Base-by-base conservation (phyloP, 1,140 invertebrate genomes). In the Hetaerina americana region DNA sequence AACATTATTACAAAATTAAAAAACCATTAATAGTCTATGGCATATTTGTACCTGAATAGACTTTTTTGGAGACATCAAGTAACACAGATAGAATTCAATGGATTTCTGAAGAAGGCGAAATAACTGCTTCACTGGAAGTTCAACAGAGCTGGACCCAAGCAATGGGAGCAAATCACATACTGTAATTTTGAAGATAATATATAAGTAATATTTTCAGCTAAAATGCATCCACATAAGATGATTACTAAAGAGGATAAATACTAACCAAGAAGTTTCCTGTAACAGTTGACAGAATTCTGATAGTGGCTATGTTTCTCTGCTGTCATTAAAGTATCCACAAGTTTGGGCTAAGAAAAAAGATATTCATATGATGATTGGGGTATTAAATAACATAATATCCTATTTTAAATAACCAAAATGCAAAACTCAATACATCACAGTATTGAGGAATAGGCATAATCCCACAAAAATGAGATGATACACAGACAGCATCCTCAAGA, bases 151-250 rank as follows among this genome's bases (percentile, higher is more conserved):
- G 69, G 84, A 84, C 71, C 85, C 87, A n/a, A 92, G 81, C 31
- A 92, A 79, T 10, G 90, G 90, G 71, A 92, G 79, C 25, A 90
- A 87, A 77, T 93, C 90, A 75, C 89, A 90, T 8, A 92, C 82
- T 83, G 72, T 15, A 78, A 77, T 66, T 5, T 2, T 12, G n/a
- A 57, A 57, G 22, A 68, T 27, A 22, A 68, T 22, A n/a, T n/a
- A n/a, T n/a, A n/a, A n/a, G n/a, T n/a, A n/a, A n/a, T n/a, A n/a
- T n/a, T n/a, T n/a, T n/a, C n/a, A n/a, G n/a, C n/a, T n/a, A n/a
- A n/a, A n/a, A n/a, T n/a, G n/a, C 57, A 66, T 70, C 57, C 10
- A n/a, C 12, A 73, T 12, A 15, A 73, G 27, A n/a, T 26, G 24
- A 26, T 25, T 5, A 12, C n/a, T 73, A 29, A n/a, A 27, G 68